Conservation (phyloP, 2,888 invertebrate genomes). For the Alcis repandata region DNA sequence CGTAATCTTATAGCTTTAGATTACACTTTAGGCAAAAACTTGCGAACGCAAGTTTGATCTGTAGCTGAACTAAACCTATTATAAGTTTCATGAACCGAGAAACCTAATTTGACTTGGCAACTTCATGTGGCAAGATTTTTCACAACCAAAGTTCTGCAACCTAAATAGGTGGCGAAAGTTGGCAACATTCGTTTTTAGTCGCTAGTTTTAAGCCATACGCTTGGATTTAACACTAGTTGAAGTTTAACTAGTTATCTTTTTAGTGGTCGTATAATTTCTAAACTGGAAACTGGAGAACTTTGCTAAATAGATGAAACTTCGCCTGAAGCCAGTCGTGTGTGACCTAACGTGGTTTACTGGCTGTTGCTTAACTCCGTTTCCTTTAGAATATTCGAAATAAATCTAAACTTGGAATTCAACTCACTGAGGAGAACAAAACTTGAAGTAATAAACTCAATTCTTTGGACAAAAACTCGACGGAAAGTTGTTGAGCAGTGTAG, state of each 20-base stretch:
- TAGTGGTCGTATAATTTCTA: constrained; percentile 19
- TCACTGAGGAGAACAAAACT: neutral
- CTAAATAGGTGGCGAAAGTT: constrained; percentile 30
- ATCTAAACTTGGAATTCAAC: neutral
- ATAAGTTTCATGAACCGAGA: constrained; percentile 39
- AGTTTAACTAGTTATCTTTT: constrained; percentile 19
- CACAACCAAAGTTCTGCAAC: constrained; percentile 31
- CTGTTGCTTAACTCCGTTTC: constrained; percentile 4
- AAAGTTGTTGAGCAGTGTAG: neutral
- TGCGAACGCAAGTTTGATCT: constrained; percentile 37
- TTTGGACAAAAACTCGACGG: neutral
- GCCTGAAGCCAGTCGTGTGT: constrained; percentile 9
- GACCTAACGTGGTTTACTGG: constrained; percentile 11
- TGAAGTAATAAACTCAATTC: too few species aligned
- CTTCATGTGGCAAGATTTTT: constrained; percentile 40
- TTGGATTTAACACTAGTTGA: constrained; percentile 2
- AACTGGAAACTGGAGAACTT: constrained; percentile 8
- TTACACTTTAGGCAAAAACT: constrained; percentile 37
- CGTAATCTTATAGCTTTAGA: constrained; percentile 30
- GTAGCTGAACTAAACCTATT: constrained; percentile 37
- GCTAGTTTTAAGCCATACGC: constrained; percentile 3
- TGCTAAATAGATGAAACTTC: constrained; percentile 14
- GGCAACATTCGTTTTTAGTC: constrained; percentile 3
- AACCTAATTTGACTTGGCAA: constrained; percentile 39
- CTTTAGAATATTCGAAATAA: constrained; percentile 2